phyloP scores from a whole-genome alignment of 2,797 vertebrate genomes.

The Paguma larvata region DNA sequence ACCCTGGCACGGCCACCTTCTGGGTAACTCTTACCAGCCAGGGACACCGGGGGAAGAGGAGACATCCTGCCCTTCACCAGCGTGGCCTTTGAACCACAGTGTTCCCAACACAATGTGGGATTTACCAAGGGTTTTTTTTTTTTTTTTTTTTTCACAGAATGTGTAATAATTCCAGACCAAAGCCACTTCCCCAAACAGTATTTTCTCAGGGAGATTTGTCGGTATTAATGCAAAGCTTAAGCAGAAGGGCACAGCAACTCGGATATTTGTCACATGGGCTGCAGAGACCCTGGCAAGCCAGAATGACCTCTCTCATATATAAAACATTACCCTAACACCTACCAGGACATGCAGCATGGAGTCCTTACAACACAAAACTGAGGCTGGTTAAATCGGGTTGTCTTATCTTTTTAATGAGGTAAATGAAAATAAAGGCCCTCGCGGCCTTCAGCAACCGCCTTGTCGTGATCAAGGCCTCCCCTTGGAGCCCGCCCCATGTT shows the following conservation, averaged over 20 bases:
- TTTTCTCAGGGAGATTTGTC: neutral
- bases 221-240: neutral
- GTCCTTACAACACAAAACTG: accelerated
- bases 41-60: neutral
- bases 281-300: accelerated
- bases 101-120: accelerated
- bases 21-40: neutral
- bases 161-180: neutral
- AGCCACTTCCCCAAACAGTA: neutral
- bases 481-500: neutral
- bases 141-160: neutral
- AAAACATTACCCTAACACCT: accelerated
- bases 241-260: neutral
- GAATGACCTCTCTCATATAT: accelerated
- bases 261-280: accelerated
- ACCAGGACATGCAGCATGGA: accelerated
- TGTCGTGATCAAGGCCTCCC: accelerated
- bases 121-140: neutral
- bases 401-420: neutral
- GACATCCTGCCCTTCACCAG: neutral
- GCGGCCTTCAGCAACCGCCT: accelerated
- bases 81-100: neutral
- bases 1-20: accelerated
- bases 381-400: accelerated
- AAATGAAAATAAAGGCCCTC: neutral